Evolutionary conservation across 2,797 vertebrate species (phyloP), one percentile per base, ranked within the genome.

Genomic region (Aythya fuligula): DNA sequence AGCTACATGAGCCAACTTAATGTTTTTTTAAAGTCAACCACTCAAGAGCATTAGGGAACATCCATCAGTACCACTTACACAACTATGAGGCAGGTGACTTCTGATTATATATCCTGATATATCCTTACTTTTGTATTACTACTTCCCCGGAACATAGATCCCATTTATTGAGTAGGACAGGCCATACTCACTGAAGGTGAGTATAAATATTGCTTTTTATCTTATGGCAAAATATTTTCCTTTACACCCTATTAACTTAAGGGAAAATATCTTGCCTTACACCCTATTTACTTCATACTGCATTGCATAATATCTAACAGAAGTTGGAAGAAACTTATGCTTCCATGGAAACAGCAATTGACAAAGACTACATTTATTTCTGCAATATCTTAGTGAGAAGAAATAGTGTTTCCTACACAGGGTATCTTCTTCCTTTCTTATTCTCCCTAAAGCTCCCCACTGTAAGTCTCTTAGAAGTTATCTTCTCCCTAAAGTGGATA

Each of bases 331-430:
- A 95, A 90, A 67, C 27, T 65, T 34, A 27, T 4, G 34, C 9
- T 88, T 73, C 53, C 19, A 32, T n/a, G 20, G 51, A 87, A 92
- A 62, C 61, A 75, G n/a, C n/a, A 62, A 69, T 93, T 96, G 60
- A 77, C 18, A 49, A 32, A 91, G 8, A 70, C 49, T 13, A 34
- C 38, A 39, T 18, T 75, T 70, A 56, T 81, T 89, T 75, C 72
- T 83, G 76, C 62, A 78, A 13, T 58, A 62, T 36, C 38, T 87
- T 66, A 39, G 11, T 28, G 13, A 66, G 65, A 66, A 79, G 19
- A 2, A 77, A 13, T 22, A 89, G n/a, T 30, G 18, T 69, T 85
- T 90, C 83, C 58, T 39, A 72, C 22, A 58, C 5, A 45, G 45
- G 13, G 7, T 34, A 65, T 45, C 38, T 72, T 57, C 41, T 77